These are phyloP conservation scores for Bolinopsis microptera DNA, from an alignment of 37 sponge, comb jelly and placozoan species.

Conservation along the genomic window DNA sequence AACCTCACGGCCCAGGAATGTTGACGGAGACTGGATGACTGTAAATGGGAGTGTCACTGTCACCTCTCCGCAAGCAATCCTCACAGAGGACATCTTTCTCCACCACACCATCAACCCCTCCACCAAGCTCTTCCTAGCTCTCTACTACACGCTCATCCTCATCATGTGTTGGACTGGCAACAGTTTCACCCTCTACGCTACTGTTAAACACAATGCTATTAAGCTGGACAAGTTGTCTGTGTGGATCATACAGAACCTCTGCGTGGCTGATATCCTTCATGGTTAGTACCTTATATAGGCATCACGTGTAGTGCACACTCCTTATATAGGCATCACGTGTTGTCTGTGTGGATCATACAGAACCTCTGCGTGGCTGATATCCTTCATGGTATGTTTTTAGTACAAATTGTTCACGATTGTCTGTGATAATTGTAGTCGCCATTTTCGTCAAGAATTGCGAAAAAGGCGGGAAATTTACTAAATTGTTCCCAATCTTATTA, in stretches of 20 bases:
- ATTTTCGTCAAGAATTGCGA: too few relatives aligned
- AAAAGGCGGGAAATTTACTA: too few relatives aligned
- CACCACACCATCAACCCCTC: neutral
- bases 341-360: conserved; percentile 65
- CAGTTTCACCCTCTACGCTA: neutral
- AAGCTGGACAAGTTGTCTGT: conserved; percentile 47
- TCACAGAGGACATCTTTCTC: neutral
- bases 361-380: conserved; percentile 54
- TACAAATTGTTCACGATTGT: too few relatives aligned
- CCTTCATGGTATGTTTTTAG: conserved; percentile 44
- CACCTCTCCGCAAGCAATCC: neutral
- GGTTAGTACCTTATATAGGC: too few relatives aligned
- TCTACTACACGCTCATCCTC: conserved; percentile 27
- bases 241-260: conserved; percentile 64
- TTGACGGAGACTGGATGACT: neutral
- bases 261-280: conserved; percentile 41
- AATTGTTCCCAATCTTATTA: too few relatives aligned
- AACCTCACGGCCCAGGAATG: neutral
- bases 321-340: neutral
- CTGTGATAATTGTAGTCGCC: too few relatives aligned
- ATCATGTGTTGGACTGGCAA: conserved; percentile 46
- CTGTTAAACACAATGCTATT: neutral
- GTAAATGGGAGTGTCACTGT: neutral
- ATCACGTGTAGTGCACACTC: too few relatives aligned
- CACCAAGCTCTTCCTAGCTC: neutral